phyloP scores from a whole-genome alignment of 2,797 vertebrate species.

The Hipposideros larvatus region DNA sequence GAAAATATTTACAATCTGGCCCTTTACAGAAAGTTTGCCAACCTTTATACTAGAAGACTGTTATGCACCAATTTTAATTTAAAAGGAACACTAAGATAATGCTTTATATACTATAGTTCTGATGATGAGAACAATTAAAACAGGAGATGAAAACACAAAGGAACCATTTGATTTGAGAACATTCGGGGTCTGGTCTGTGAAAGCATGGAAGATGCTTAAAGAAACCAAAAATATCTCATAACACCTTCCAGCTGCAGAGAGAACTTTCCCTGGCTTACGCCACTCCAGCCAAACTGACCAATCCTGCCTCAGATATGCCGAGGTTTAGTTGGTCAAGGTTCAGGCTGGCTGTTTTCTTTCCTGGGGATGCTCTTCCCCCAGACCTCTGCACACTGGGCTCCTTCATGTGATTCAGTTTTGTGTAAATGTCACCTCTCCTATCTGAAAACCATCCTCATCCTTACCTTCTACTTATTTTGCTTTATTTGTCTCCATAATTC shows the following conservation, averaged over 20 bases:
- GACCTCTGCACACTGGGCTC: not conserved
- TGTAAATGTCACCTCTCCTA: not conserved
- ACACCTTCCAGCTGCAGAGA: not conserved
- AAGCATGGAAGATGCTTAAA: not conserved
- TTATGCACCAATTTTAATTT: conserved; percentile 14
- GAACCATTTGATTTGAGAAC: not conserved
- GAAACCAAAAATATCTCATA: not conserved
- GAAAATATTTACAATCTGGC: conserved; percentile 19
- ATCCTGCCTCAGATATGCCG: not conserved
- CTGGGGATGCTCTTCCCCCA: not conserved
- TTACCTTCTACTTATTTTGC: not conserved
- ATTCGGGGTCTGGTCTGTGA: not conserved
- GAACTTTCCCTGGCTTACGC: not conserved
- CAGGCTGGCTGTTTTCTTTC: not conserved
- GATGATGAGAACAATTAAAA: not conserved
- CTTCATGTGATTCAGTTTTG: not conserved
- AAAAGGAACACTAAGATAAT: conserved; percentile 30
- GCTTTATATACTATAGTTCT: not conserved
- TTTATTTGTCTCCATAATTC: not conserved
- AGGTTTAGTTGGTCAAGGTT: not conserved
- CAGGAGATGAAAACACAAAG: conserved; percentile 29
- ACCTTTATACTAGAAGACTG: not conserved
- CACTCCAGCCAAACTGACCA: not conserved
- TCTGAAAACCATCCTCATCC: not conserved
- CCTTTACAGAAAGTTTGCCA: conserved; percentile 11